These are phyloP conservation scores for Catalaphyllia jardinei DNA, from an alignment of 64 coral and sea anemone species.

Conservation along the genomic window DNA sequence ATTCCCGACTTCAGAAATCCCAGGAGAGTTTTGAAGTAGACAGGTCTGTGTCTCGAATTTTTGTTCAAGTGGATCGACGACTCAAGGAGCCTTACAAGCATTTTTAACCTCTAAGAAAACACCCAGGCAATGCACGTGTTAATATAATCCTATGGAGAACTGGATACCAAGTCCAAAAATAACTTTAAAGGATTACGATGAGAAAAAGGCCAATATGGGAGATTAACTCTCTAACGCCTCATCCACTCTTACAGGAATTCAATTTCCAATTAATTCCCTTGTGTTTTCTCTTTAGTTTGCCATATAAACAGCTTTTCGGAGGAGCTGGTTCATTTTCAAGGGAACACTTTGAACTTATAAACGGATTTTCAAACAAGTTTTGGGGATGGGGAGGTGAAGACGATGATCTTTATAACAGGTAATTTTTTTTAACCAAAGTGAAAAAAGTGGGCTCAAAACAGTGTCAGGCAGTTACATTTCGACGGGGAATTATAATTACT, in stretches of 20 bases:
- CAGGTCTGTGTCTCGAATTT: too few species aligned
- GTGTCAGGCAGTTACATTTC: too few species aligned
- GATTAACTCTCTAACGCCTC: too few species aligned
- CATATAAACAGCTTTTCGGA: conserved; percentile 89
- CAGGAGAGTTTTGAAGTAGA: too few species aligned
- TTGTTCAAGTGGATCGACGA: too few species aligned
- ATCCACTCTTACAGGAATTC: not conserved
- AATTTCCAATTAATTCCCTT: not conserved
- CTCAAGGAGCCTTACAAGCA: too few species aligned
- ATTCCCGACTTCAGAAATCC: too few species aligned
- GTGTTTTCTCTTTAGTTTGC: conserved; percentile 61
- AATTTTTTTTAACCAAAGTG: not conserved
- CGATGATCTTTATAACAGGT: conserved; percentile 97
- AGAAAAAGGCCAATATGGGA: too few species aligned
- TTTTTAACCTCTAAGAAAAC: too few species aligned
- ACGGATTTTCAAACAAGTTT: conserved; percentile 99
- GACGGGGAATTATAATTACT: too few species aligned
- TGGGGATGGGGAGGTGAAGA: conserved; percentile 99
- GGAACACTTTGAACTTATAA: conserved; percentile 86
- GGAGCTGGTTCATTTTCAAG: conserved; percentile 77
- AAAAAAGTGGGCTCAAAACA: not conserved
- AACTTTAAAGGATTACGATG: too few species aligned
- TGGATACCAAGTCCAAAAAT: not conserved
- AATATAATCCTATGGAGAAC: not conserved
- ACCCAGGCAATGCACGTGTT: not conserved